A percentile compares a stretch with the other conserved stretches of the same genome.
Evolutionary conservation across 2,888 invertebrate genomes (phyloP).

Genomic region (Ceriagrion tenellum): DNA sequence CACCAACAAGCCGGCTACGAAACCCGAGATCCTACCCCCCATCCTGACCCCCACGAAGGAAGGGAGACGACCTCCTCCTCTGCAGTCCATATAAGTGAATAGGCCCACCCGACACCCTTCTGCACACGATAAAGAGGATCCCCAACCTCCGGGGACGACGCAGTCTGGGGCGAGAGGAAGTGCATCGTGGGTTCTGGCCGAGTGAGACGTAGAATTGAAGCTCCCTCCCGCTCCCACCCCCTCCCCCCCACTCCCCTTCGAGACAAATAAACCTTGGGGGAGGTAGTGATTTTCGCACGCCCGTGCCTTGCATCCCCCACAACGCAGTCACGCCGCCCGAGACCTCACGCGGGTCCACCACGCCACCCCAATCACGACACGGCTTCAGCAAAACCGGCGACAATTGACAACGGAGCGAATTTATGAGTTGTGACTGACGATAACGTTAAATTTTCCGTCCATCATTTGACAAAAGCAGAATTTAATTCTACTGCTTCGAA

Average conservation of each 20-base stretch:
- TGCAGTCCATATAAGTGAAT: constrained; percentile 26
- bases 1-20: not conserved
- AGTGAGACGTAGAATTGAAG: not conserved
- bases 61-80: not conserved
- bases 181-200: not conserved
- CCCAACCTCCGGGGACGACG: not conserved
- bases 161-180: not conserved
- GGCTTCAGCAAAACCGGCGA: too few relatives aligned
- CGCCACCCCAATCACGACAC: not conserved
- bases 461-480: too few relatives aligned
- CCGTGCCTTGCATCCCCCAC: not conserved
- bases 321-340: not conserved
- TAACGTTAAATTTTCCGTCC: too few relatives aligned
- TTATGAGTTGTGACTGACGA: too few relatives aligned
- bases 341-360: not conserved
- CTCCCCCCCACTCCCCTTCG: not conserved
- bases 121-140: not conserved
- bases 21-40: not conserved
- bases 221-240: not conserved
- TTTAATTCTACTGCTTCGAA: too few relatives aligned
- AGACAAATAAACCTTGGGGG: not conserved
- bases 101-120: not conserved
- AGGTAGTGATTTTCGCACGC: not conserved
- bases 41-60: not conserved
- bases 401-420: too few relatives aligned